Evolutionary conservation across 1,140 invertebrate species (phyloP).

Genomic region (Cyrtorhinus lividipennis): DNA sequence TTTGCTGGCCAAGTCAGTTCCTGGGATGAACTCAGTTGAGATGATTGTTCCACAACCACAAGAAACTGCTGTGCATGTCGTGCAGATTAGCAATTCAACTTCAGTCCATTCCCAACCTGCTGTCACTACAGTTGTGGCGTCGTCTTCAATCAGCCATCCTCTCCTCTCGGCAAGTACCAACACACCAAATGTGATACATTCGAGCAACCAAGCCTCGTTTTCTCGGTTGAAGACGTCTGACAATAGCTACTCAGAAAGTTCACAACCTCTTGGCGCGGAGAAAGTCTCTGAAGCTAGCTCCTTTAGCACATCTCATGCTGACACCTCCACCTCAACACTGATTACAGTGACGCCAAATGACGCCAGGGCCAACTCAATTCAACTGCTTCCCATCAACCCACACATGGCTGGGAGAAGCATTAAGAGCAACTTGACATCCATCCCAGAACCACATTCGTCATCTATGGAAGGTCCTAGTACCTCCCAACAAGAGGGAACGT

Average conservation of each 20-base stretch:
- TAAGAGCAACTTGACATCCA: background rate
- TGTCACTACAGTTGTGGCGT: background rate
- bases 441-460: background rate
- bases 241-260: background rate
- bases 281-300: background rate
- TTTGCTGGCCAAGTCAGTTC: slow-evolving; percentile 34
- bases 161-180: background rate
- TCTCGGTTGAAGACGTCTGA: slow-evolving; percentile 1
- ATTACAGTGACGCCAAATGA: background rate
- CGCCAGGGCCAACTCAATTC: background rate
- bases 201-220: background rate
- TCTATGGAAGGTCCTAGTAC: background rate
- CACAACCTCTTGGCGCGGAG: background rate
- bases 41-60: slow-evolving; percentile 38
- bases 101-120: background rate
- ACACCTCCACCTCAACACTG: background rate
- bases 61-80: slow-evolving; percentile 41
- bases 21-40: slow-evolving; percentile 37
- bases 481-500: slow-evolving; percentile 19
- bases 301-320: background rate
- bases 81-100: slow-evolving; percentile 34
- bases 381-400: background rate
- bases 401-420: background rate
- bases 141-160: slow-evolving; percentile 6
- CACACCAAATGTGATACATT: slow-evolving; percentile 9